Conservation (phyloP, 2,888 invertebrate species). For the Trachelus tabidus region DNA sequence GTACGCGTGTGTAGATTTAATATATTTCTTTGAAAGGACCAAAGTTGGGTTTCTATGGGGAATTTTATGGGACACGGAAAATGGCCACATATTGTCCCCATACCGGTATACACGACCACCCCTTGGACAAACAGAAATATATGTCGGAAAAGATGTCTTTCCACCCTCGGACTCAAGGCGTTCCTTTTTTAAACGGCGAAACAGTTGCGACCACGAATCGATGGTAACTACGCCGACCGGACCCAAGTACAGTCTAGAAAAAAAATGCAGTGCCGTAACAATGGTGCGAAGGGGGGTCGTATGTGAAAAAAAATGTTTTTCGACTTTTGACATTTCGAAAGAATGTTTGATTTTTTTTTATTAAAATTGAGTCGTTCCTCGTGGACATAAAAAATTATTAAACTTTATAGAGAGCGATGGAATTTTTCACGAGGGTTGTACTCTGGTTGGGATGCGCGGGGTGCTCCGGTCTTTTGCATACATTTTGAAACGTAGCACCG, state of each 20-base stretch:
- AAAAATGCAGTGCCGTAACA: not conserved
- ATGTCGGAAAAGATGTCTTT: slow-evolving; percentile 60
- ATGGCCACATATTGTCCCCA: slow-evolving; percentile 50
- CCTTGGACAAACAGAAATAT: slow-evolving; percentile 63
- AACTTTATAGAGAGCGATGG: slow-evolving; percentile 14
- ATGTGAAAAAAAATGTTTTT: not conserved
- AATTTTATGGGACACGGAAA: slow-evolving; percentile 37
- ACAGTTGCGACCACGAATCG: slow-evolving; percentile 66
- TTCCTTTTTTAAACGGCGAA: slow-evolving; percentile 63
- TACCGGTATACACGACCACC: slow-evolving; percentile 46
- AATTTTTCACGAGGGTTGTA: slow-evolving; percentile 54
- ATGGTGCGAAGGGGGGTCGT: not conserved
- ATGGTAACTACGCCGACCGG: slow-evolving; percentile 64
- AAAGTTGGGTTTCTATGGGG: not conserved
- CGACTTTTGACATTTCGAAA: not conserved
- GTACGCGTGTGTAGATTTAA: not conserved
- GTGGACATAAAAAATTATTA: not conserved
- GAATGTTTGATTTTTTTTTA: not conserved
- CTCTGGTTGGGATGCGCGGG: slow-evolving; percentile 61
- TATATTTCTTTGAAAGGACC: not conserved
- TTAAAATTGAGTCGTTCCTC: slow-evolving; percentile 14
- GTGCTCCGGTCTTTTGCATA: slow-evolving; percentile 63
- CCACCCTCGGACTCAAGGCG: slow-evolving; percentile 51
- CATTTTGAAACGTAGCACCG: slow-evolving; percentile 61
- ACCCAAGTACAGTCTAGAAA: slow-evolving; percentile 60